Conservation (phyloP, 2,113 vertebrate genomes). For the Psammodynastes pulverulentus region DNA sequence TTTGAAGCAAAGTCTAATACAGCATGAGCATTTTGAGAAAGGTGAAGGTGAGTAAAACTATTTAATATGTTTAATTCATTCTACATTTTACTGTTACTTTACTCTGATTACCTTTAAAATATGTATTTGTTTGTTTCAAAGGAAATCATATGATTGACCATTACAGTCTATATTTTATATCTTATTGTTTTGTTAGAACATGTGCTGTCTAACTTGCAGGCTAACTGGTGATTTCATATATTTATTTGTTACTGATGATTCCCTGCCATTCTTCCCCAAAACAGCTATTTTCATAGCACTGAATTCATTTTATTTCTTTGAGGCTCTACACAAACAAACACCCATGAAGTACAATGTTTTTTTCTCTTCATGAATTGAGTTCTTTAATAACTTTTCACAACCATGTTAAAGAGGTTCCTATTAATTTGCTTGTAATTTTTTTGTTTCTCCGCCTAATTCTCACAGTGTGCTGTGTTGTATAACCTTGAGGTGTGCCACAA, state of each 20-base stretch:
- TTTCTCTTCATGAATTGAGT: not conserved
- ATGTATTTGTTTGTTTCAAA: not conserved
- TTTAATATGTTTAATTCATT: not conserved
- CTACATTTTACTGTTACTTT: not conserved
- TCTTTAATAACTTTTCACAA: not conserved
- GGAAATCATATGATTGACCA: not conserved
- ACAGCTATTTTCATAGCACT: not conserved
- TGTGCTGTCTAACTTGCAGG: not conserved
- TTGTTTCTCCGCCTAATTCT: not conserved
- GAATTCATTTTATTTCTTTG: not conserved
- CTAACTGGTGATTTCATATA: not conserved
- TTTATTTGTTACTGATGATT: not conserved
- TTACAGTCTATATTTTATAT: not conserved
- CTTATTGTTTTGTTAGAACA: not conserved
- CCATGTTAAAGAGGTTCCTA: not conserved
- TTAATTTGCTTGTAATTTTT: not conserved
- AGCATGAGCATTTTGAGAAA: slow-evolving; percentile 14
- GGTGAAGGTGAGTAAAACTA: slow-evolving; percentile 36
- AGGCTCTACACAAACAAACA: not conserved
- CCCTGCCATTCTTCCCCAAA: not conserved
- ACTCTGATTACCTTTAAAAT: not conserved
- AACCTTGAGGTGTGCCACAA: not conserved
- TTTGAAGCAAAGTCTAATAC: not conserved
- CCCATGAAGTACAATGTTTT: not conserved
- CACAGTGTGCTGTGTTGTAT: not conserved